These are phyloP conservation scores for Panthera leo DNA, from an alignment of 2,113 vertebrate genomes.

Conservation along the genomic window DNA sequence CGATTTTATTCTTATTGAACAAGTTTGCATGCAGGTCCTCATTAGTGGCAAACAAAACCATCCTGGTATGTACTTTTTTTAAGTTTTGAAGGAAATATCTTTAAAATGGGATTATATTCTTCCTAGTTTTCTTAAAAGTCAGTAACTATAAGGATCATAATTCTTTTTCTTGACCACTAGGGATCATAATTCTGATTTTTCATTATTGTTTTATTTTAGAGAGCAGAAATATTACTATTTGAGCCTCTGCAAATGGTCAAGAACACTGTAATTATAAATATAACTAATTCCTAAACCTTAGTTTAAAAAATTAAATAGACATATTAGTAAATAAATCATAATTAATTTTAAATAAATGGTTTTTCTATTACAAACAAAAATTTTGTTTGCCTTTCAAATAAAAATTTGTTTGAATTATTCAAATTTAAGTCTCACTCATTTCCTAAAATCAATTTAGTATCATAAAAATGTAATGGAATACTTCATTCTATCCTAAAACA, in stretches of 20 bases:
- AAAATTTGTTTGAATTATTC: neutral
- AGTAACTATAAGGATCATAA: neutral
- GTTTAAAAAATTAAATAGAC: neutral
- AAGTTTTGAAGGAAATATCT: neutral
- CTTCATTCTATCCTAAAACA: slow-evolving; percentile 52
- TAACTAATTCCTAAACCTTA: neutral
- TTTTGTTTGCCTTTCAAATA: neutral
- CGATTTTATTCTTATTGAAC: neutral
- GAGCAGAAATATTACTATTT: neutral
- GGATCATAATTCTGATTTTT: neutral
- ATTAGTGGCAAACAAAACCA: slow-evolving; percentile 15
- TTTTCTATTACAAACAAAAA: slow-evolving; percentile 31
- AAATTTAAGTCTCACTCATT: slow-evolving; percentile 39
- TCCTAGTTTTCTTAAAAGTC: neutral
- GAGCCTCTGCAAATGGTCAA: neutral
- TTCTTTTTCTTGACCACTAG: neutral
- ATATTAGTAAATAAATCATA: slow-evolving; percentile 32
- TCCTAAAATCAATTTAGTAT: slow-evolving; percentile 52
- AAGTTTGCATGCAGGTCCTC: neutral
- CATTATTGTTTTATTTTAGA: slow-evolving; percentile 21
- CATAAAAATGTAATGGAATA: slow-evolving; percentile 60
- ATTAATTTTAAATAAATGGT: slow-evolving; percentile 50
- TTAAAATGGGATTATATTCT: neutral
- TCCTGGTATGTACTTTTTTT: neutral
- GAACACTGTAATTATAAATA: neutral